phyloP scores from a whole-genome alignment of 2,797 vertebrate genomes.

The Scolopax bukidnonensis region DNA sequence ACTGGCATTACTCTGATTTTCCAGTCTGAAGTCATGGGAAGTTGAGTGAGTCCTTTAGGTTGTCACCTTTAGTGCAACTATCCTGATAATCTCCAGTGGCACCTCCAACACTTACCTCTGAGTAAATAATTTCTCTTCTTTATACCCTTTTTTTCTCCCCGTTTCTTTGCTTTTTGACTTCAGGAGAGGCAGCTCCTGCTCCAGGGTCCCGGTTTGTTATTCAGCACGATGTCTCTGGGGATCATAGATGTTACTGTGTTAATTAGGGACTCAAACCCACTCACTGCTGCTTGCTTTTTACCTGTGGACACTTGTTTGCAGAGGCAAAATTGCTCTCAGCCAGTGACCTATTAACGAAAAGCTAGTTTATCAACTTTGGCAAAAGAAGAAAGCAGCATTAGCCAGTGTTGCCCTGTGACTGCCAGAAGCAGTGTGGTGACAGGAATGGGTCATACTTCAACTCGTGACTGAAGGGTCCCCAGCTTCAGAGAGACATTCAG shows the following conservation, averaged over 20 bases:
- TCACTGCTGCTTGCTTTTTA: background rate
- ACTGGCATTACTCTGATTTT: background rate
- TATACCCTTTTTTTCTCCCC: background rate
- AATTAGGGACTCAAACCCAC: background rate
- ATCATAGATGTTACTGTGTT: background rate
- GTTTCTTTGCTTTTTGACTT: background rate
- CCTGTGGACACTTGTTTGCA: background rate
- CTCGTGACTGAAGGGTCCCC: background rate
- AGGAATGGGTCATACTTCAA: constrained; percentile 10
- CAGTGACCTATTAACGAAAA: constrained; percentile 51
- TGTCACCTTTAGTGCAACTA: background rate
- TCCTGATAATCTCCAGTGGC: background rate
- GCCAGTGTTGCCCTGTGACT: constrained; percentile 23
- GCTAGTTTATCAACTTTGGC: background rate
- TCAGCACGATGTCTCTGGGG: background rate
- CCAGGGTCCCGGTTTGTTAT: background rate
- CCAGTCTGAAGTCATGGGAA: background rate
- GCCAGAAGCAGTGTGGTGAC: constrained; percentile 25
- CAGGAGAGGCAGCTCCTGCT: background rate
- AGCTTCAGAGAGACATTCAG: constrained; percentile 38
- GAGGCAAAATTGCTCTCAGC: constrained; percentile 17
- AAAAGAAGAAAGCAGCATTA: background rate
- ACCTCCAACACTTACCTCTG: background rate
- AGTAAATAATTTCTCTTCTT: background rate
- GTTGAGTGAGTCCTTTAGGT: background rate